phyloP scores from a whole-genome alignment of 2,113 vertebrate genomes.

The Lepus americanus region DNA sequence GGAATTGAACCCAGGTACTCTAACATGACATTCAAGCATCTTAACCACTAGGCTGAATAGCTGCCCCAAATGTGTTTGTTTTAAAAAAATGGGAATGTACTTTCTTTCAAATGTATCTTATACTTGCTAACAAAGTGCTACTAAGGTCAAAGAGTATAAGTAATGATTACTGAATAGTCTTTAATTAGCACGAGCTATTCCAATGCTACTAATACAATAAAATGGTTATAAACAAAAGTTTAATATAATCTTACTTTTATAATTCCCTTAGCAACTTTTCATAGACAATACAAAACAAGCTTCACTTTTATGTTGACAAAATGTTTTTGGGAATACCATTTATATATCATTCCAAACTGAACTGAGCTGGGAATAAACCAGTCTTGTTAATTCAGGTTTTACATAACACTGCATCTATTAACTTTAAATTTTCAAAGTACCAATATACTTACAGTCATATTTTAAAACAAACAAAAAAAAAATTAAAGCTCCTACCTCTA shows the following conservation, averaged over 20 bases:
- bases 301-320: conserved; percentile 1
- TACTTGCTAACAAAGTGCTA: conserved; percentile 31
- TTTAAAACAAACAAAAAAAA: conserved; percentile 61
- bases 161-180: conserved; percentile 47
- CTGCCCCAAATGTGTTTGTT: too few species aligned
- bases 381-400: conserved; percentile 44
- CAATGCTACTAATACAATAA: not conserved
- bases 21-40: too few species aligned
- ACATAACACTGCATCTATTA: not conserved
- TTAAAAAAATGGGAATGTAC: not conserved
- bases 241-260: conserved; percentile 11
- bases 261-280: conserved; percentile 36
- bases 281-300: conserved; percentile 19
- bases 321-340: conserved; percentile 20
- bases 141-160: conserved; percentile 20
- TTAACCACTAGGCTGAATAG: too few species aligned
- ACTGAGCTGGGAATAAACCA: conserved; percentile 12
- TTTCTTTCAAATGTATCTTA: conserved; percentile 37
- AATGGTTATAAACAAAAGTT: conserved; percentile 44
- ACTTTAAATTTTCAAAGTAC: conserved; percentile 61
- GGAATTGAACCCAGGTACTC: too few species aligned
- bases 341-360: not conserved
- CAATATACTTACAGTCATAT: conserved; percentile 27
- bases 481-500: conserved; percentile 91
- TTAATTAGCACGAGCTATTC: conserved; percentile 19